These are phyloP conservation scores for Byasa hedistus DNA, from an alignment of 2,888 invertebrate genomes.

Conservation along the genomic window DNA sequence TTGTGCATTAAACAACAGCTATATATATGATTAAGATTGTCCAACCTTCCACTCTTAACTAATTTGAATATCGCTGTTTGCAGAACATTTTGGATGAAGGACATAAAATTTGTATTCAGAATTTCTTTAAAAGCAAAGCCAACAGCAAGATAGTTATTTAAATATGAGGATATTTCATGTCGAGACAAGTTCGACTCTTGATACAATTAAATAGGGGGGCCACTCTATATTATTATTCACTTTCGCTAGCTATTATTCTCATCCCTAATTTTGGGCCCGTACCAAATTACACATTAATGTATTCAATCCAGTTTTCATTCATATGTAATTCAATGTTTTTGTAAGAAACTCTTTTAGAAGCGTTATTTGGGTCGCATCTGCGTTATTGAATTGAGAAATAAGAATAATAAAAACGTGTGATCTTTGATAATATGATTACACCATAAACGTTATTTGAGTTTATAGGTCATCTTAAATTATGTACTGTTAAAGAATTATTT, in stretches of 20 bases:
- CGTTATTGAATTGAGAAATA: slow-evolving; percentile 69
- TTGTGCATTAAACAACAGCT: not conserved
- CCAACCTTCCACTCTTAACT: not conserved
- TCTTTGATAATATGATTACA: slow-evolving; percentile 38
- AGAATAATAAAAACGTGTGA: slow-evolving; percentile 65
- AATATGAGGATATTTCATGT: slow-evolving; percentile 44
- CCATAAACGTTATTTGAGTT: not conserved
- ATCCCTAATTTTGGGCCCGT: slow-evolving; percentile 72
- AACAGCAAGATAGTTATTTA: slow-evolving; percentile 35
- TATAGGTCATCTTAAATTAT: not conserved
- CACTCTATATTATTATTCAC: slow-evolving; percentile 52
- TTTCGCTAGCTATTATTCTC: slow-evolving; percentile 68
- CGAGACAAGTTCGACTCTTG: slow-evolving; percentile 61
- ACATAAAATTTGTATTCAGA: not conserved
- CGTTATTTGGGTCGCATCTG: slow-evolving; percentile 73
- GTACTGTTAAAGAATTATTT: not conserved
- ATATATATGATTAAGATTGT: not conserved
- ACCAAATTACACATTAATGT: slow-evolving; percentile 75
- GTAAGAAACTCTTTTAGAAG: slow-evolving; percentile 64
- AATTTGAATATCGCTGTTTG: not conserved
- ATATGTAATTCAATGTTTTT: slow-evolving; percentile 74
- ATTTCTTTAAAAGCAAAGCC: not conserved
- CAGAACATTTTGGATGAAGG: not conserved
- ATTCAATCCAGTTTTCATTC: slow-evolving; percentile 78
- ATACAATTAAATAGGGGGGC: slow-evolving; percentile 61